phyloP scores from a whole-genome alignment of 2,113 vertebrate species.

The Salvator merianae region DNA sequence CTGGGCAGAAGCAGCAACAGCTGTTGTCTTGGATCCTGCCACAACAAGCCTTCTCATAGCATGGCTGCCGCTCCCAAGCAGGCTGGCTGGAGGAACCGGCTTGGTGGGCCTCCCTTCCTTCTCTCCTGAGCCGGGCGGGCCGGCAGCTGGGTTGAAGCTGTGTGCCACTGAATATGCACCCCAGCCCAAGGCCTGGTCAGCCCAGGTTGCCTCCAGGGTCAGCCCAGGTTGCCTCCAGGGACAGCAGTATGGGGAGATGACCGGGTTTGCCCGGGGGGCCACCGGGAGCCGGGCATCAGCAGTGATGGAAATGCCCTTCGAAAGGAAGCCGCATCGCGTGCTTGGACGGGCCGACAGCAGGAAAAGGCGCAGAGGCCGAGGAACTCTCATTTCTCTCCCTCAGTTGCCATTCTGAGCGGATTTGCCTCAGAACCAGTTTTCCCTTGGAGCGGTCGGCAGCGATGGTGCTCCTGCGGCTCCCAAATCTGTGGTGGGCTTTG shows the following conservation, averaged over 20 bases:
- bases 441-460: too few species aligned
- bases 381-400: too few species aligned
- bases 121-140: background rate
- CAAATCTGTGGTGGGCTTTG: too few species aligned
- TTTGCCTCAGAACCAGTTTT: too few species aligned
- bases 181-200: background rate
- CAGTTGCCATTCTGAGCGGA: too few species aligned
- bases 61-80: background rate
- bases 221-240: background rate
- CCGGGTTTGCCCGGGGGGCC: background rate
- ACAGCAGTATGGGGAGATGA: background rate
- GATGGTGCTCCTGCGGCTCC: too few species aligned
- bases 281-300: background rate
- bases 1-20: background rate
- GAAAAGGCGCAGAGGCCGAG: background rate
- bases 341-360: background rate
- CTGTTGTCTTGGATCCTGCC: background rate
- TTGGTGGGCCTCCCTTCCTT: background rate
- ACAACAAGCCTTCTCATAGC: background rate
- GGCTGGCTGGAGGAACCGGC: conserved; percentile 20
- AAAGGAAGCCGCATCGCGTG: too few species aligned
- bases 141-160: background rate
- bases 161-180: background rate
- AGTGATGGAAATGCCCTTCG: background rate
- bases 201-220: too few species aligned